These are phyloP conservation scores for Pecten maximus DNA, from an alignment of 2,888 invertebrate species.

Conservation along the genomic window DNA sequence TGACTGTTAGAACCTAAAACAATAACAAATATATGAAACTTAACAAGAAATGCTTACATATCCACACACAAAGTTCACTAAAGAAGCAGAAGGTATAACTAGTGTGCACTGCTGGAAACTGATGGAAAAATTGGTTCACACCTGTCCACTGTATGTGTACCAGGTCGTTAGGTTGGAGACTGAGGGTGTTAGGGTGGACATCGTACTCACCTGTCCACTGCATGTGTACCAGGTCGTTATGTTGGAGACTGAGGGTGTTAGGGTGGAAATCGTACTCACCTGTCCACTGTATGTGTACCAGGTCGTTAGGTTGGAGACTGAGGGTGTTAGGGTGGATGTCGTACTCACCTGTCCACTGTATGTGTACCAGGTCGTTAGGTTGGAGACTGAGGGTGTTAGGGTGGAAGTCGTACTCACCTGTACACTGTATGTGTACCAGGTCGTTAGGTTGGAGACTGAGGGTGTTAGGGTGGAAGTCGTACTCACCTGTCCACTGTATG, in stretches of 20 bases:
- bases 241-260: conserved; percentile 60
- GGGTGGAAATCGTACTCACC: conserved; percentile 58
- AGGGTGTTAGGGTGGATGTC: conserved; percentile 78
- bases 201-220: conserved; percentile 78
- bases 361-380: conserved; percentile 74
- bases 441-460: background rate
- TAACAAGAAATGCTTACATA: no score
- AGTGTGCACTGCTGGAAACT: no score
- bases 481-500: conserved; percentile 78
- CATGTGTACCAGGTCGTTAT: conserved; percentile 77
- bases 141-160: conserved; percentile 81
- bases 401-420: conserved; percentile 79
- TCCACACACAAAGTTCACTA: no score
- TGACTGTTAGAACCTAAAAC: conserved; percentile 80
- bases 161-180: conserved; percentile 67
- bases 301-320: conserved; percentile 64
- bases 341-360: conserved; percentile 82
- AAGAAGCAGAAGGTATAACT: no score
- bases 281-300: conserved; percentile 81
- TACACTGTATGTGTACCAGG: background rate
- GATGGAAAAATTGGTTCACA: no score
- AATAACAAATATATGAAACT: background rate
- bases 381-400: conserved; percentile 69
- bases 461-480: background rate
- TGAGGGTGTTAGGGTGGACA: conserved; percentile 51